A percentile compares a stretch with the other conserved stretches of the same genome.
phyloP scores from a whole-genome alignment of 2,888 invertebrate species.

The Campoplex nolae region DNA sequence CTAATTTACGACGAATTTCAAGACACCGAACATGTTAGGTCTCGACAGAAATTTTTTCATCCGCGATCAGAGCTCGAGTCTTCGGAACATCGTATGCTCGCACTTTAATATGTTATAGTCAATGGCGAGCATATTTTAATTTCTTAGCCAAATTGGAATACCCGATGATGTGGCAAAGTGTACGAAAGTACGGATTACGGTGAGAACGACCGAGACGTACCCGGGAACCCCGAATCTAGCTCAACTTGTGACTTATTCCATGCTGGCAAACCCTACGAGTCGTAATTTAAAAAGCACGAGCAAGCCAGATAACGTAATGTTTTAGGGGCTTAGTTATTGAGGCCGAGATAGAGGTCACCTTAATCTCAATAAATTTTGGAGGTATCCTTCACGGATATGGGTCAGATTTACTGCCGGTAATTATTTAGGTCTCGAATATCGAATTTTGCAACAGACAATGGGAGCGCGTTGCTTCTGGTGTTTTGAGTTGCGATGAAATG shows the following conservation, averaged over 20 bases:
- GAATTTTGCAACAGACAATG: background rate
- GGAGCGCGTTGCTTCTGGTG: background rate
- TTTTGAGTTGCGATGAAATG: background rate
- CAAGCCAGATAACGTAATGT: background rate
- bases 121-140: background rate
- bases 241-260: slow-evolving; percentile 4
- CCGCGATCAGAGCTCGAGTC: background rate
- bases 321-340: slow-evolving; percentile 3
- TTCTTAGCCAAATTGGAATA: background rate
- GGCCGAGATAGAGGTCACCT: background rate
- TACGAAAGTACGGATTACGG: background rate
- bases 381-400: background rate
- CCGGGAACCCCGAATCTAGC: background rate
- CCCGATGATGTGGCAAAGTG: background rate
- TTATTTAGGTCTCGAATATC: background rate
- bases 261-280: background rate
- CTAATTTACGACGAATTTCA: background rate
- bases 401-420: background rate
- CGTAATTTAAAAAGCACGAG: background rate
- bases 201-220: background rate
- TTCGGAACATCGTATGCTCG: background rate
- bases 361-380: background rate
- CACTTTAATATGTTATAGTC: background rate
- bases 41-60: background rate
- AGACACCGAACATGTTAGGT: background rate